Evolutionary conservation across 2,888 invertebrate species (phyloP), one percentile per base, ranked within the genome.

Genomic region (Amaurobius ferox): DNA sequence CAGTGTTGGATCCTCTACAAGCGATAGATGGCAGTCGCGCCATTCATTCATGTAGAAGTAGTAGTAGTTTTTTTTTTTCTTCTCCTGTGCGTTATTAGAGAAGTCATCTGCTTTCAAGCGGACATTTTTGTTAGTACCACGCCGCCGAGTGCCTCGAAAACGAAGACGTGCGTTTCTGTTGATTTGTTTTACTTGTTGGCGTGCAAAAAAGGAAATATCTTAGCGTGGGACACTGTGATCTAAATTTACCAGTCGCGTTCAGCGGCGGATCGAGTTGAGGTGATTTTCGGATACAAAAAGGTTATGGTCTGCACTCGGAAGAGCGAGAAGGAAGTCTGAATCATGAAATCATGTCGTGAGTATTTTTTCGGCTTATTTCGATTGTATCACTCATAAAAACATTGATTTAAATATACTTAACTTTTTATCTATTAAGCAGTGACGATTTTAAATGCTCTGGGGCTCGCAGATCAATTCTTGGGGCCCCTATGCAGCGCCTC

Each of bases 41-140:
- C 74, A 80, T 80, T 74, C 80, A 80, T 70, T 67, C 61, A 73
- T 73, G 74, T 74, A 68, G 80, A 80, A 80, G 80, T 80, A 55
- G 78, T 55, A 55, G 68, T 55, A 70, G 26, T 78, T 71, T 44
- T 72, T 44, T 23, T 72, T 55, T 29, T 19, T 67, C 26, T 68
- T 39, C 11, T 30, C n/a, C 48, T 23, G 29, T 35, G 26, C 28
- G 48, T 48, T 67, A 77, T 77, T 77, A 55, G 40, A 67, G 66
- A 66, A 66, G 66, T 30, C 66, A 35, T 66, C 66, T 66, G 30
- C 66, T 66, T 23, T 19, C n/a, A 32, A 66, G 30, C 66, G 66
- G 55, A 7, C 66, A 30, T 66, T 66, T 66, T 66, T 66, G 30
- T 66, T 32, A 6, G 66, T 66, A 66, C 66, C 66, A 66, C 16